These are phyloP conservation scores for Congeria kusceri DNA, from an alignment of 2,888 invertebrate species.

Conservation along the genomic window DNA sequence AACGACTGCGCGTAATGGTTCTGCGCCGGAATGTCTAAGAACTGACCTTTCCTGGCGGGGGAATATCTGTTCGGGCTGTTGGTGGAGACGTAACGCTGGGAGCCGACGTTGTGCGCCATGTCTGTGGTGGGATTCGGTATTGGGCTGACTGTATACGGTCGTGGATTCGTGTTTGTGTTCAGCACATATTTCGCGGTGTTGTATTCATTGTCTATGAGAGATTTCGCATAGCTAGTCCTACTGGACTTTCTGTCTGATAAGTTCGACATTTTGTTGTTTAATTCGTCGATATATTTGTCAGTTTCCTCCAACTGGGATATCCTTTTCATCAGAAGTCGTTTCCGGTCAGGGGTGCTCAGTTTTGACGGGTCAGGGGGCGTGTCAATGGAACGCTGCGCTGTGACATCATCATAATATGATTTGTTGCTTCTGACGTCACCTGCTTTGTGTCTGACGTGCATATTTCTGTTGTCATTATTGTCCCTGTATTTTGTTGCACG, in stretches of 20 bases:
- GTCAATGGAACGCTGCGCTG: not conserved
- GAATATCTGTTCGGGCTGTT: not conserved
- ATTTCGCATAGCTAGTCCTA: slow-evolving; percentile 24
- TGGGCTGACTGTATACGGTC: not conserved
- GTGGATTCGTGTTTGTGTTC: not conserved
- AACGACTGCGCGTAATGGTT: not conserved
- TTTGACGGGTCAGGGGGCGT: slow-evolving; percentile 28
- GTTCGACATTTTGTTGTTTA: slow-evolving; percentile 26
- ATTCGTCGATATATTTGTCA: slow-evolving; percentile 33
- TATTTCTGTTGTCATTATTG: not conserved
- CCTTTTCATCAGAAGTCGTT: slow-evolving; percentile 34
- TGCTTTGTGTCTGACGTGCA: too few species aligned
- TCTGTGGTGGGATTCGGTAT: too few species aligned
- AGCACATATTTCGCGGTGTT: not conserved
- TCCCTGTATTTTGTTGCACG: not conserved
- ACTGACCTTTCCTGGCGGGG: not conserved
- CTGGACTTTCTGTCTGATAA: slow-evolving; percentile 19
- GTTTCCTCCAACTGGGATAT: slow-evolving; percentile 49
- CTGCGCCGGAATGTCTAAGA: not conserved
- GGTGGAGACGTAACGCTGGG: not conserved
- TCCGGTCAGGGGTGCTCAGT: slow-evolving; percentile 27
- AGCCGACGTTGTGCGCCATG: too few species aligned
- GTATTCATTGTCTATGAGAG: not conserved
- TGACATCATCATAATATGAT: too few species aligned
- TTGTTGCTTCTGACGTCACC: too few species aligned